These are phyloP conservation scores for Leucophenga montana DNA, from an alignment of 2,888 invertebrate species.

Conservation along the genomic window DNA sequence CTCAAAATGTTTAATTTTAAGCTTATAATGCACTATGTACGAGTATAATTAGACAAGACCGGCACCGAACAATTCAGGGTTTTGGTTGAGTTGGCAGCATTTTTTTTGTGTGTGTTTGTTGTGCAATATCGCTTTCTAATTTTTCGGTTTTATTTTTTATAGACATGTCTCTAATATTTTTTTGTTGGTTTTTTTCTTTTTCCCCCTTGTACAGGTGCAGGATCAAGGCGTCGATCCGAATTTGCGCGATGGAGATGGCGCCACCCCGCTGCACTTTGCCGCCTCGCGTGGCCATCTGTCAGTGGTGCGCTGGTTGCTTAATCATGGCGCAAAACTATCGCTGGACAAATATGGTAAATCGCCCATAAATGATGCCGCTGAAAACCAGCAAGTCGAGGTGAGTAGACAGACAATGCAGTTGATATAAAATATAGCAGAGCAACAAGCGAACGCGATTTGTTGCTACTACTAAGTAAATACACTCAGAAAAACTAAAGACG, in stretches of 20 bases:
- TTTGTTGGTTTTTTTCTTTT: too few species aligned
- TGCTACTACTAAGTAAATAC: too few species aligned
- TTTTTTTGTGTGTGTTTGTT: not conserved
- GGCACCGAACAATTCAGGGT: too few species aligned
- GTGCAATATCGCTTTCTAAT: not conserved
- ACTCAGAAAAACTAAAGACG: too few species aligned
- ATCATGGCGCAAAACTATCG: constrained; percentile 86
- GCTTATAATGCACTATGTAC: too few species aligned
- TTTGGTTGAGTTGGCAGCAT: too few species aligned
- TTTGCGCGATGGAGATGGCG: constrained; percentile 89
- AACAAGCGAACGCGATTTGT: too few species aligned
- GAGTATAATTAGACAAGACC: too few species aligned
- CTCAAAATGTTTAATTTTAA: too few species aligned
- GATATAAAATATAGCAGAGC: not conserved
- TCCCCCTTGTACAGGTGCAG: constrained; percentile 78
- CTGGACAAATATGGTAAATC: constrained; percentile 91
- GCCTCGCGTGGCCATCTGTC: constrained; percentile 87
- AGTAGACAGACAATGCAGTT: constrained; percentile 32
- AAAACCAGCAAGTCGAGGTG: constrained; percentile 92
- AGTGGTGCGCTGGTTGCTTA: constrained; percentile 87
- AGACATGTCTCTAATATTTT: not conserved
- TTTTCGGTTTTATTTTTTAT: not conserved
- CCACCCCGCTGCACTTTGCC: constrained; percentile 91
- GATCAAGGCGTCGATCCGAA: constrained; percentile 90
- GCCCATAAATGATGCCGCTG: constrained; percentile 92